These are phyloP conservation scores for Tetramorium parvispinum DNA, from an alignment of 1,140 invertebrate species.

Conservation along the genomic window DNA sequence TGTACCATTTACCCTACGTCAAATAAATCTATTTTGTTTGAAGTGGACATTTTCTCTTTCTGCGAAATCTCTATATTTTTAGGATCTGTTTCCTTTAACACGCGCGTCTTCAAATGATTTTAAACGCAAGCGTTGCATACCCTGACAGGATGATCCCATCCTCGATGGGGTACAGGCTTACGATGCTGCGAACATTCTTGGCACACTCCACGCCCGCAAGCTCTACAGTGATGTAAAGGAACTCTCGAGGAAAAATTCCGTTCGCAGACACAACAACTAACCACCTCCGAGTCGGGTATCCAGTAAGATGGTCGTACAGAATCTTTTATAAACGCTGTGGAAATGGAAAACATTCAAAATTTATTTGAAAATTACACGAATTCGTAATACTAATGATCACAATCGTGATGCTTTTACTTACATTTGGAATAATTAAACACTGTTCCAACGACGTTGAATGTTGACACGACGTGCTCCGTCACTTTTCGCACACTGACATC, in stretches of 20 bases:
- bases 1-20: too few species aligned
- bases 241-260: conserved; percentile 76
- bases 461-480: conserved; percentile 88
- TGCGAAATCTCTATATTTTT: neutral
- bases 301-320: conserved; percentile 92
- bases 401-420: conserved; percentile 69
- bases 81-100: neutral
- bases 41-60: neutral
- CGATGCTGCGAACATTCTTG: conserved; percentile 88
- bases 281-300: conserved; percentile 91
- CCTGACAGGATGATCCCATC: conserved; percentile 90
- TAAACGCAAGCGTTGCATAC: conserved; percentile 89
- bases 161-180: conserved; percentile 88
- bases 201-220: conserved; percentile 91
- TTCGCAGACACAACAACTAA: conserved; percentile 89
- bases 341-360: conserved; percentile 70
- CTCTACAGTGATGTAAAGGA: conserved; percentile 91
- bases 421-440: conserved; percentile 87
- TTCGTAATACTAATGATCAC: neutral
- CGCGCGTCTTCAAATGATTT: conserved; percentile 78
- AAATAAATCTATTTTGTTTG: conserved; percentile 13
- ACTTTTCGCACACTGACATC: conserved; percentile 88
- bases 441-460: conserved; percentile 87
- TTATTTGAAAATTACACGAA: neutral
- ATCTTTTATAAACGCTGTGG: conserved; percentile 91